These are phyloP conservation scores for Augochlora pura DNA, from an alignment of 1,140 invertebrate species.

Conservation along the genomic window DNA sequence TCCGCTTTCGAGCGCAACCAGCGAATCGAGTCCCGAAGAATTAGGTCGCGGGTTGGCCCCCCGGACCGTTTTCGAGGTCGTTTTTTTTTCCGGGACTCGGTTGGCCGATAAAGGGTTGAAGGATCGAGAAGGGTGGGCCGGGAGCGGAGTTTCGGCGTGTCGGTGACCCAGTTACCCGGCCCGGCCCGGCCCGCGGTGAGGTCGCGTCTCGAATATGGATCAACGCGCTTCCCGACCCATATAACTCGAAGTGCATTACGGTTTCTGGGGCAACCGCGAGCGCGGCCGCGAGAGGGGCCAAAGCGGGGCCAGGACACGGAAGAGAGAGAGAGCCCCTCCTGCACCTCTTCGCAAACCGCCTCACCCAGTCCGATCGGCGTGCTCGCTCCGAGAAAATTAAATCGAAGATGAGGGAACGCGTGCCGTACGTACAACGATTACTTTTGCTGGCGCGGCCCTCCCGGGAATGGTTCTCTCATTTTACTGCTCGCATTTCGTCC, in stretches of 20 bases:
- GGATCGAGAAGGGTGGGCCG: conserved; percentile 4
- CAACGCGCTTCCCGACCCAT: conserved; percentile 61
- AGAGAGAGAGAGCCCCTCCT: conserved; percentile 23
- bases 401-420: conserved; percentile 32
- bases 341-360: conserved; percentile 20
- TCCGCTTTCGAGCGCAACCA: too few species aligned
- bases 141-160: conserved; percentile 1
- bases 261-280: conserved; percentile 45
- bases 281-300: conserved; percentile 1
- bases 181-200: conserved; percentile 10
- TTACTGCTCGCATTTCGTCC: too few species aligned
- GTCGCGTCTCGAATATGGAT: conserved; percentile 50
- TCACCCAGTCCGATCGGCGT: conserved; percentile 30
- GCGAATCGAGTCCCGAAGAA: too few species aligned
- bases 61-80: too few species aligned
- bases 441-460: too few species aligned
- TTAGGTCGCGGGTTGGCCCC: too few species aligned
- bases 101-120: not conserved
- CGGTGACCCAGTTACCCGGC: conserved; percentile 48
- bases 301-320: conserved; percentile 17
- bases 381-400: conserved; percentile 3
- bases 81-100: too few species aligned
- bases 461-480: too few species aligned
- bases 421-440: conserved; percentile 17
- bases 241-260: conserved; percentile 41